Conservation (phyloP, 2,888 invertebrate species). For the Dryobotodes eremita region DNA sequence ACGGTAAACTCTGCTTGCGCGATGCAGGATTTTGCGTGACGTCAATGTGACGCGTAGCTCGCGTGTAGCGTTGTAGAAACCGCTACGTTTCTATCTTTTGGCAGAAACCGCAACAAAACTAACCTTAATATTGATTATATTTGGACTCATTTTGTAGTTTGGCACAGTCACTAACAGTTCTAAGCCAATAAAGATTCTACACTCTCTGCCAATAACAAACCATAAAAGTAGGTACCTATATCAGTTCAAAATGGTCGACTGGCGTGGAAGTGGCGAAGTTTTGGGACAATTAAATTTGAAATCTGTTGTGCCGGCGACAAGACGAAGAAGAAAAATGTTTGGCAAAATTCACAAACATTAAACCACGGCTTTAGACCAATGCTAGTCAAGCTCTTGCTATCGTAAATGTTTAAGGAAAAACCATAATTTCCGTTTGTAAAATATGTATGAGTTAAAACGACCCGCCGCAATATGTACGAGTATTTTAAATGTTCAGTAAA, state of each 20-base stretch:
- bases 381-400: neutral
- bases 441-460: conserved; percentile 2
- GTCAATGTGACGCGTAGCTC: no score
- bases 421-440: conserved; percentile 6
- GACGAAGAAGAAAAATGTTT: neutral
- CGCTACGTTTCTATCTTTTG: no score
- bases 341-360: no score
- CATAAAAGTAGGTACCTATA: neutral
- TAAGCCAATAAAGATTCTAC: conserved; percentile 1
- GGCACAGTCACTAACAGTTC: conserved; percentile 14
- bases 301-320: no score
- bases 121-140: neutral
- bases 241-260: neutral
- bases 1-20: no score
- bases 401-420: neutral
- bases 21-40: no score
- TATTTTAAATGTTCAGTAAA: neutral
- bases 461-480: no score
- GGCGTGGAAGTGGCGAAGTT: neutral
- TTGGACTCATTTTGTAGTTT: conserved; percentile 12
- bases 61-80: no score
- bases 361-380: no score
- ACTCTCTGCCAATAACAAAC: conserved; percentile 1
- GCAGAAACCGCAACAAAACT: neutral
- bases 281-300: neutral